Percentiles rank a stretch among this genome's conserved stretches.
Conservation (phyloP, 1,140 invertebrate genomes). For the Hypothenemus hampei region DNA sequence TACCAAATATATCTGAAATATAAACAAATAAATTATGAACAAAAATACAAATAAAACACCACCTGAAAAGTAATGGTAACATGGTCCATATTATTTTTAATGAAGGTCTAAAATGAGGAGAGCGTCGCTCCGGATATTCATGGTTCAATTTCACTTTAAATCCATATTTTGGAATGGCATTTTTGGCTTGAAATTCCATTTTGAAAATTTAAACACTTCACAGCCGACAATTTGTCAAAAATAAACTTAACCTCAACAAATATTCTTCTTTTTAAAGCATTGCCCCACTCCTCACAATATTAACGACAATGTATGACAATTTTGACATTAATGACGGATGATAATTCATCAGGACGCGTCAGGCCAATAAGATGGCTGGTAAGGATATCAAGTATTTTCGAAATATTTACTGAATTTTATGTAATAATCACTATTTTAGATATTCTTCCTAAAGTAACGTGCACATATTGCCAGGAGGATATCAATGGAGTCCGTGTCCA, state of each 20-base stretch:
- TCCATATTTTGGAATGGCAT: constrained; percentile 54
- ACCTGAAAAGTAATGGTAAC: constrained; percentile 59
- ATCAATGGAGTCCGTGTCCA: constrained; percentile 79
- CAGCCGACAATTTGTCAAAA: too few relatives aligned
- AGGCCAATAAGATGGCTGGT: too few relatives aligned
- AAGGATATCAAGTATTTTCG: too few relatives aligned
- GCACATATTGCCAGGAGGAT: constrained; percentile 89
- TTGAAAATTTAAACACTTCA: too few relatives aligned
- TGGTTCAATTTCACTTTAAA: constrained; percentile 70
- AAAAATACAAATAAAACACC: constrained; percentile 23
- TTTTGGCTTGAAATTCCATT: not conserved
- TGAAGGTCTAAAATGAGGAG: constrained; percentile 60
- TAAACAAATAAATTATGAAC: not conserved
- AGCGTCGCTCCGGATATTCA: constrained; percentile 67
- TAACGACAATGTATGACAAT: too few relatives aligned
- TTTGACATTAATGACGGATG: too few relatives aligned
- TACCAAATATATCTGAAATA: constrained; percentile 62
- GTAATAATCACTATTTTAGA: constrained; percentile 36
- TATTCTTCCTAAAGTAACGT: constrained; percentile 76
- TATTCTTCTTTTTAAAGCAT: too few relatives aligned
- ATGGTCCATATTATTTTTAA: constrained; percentile 61
- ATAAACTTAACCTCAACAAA: too few relatives aligned
- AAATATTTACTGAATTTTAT: not conserved
- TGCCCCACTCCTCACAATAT: too few relatives aligned
- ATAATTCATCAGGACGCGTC: too few relatives aligned